Base-by-base conservation (phyloP, 2,113 vertebrate species). In the Blennius ocellaris region DNA sequence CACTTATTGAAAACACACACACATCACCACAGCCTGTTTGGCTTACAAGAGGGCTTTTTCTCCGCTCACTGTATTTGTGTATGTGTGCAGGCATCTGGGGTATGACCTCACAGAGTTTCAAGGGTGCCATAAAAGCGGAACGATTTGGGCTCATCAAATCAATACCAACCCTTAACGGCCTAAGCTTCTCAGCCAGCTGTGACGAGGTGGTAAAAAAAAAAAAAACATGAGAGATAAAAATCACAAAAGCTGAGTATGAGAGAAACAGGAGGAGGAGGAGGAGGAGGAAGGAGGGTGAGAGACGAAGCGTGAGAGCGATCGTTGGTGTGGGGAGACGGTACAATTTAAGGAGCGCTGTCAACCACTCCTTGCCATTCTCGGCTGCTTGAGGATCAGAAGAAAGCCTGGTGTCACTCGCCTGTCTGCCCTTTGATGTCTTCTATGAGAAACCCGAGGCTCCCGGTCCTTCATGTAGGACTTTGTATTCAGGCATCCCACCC, bases 351-450 rank as follows among this genome's bases (percentile, higher is more conserved):
- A 73, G 52, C 55, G 56, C 78, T 63, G 70, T 82, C 76, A 80
- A 76, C 72, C 63, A 47, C 77, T 82, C 52, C 17, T 61, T 84
- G 53, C 64, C 58, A 11, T 73, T 75, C 68, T 71, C 72, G 57
- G 71, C 52, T 77, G 71, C 52, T 77, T 10, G 68, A 81, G 83
- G 85, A 90, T 90, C 81, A 84, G 75, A 88, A 65, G 64, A 10
- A 82, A 65, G 68, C 64, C 51, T 5, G 21, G 55, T 69, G 90
- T 85, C 83, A 45, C 63, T 81, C 50, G 43, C 79, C 77, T 69
- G 73, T 76, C 78, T 81, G 72, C 76, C 81, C 83, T 89, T 87
- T 88, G 83, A 86, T 89, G 78, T 78, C 60, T 39, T 72, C 77
- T 17, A 49, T 40, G 66, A 40, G 60, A 81, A 75, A 83, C 72